These are phyloP conservation scores for Strigamia maritima DNA, from an alignment of 2,888 invertebrate genomes.

Conservation along the genomic window DNA sequence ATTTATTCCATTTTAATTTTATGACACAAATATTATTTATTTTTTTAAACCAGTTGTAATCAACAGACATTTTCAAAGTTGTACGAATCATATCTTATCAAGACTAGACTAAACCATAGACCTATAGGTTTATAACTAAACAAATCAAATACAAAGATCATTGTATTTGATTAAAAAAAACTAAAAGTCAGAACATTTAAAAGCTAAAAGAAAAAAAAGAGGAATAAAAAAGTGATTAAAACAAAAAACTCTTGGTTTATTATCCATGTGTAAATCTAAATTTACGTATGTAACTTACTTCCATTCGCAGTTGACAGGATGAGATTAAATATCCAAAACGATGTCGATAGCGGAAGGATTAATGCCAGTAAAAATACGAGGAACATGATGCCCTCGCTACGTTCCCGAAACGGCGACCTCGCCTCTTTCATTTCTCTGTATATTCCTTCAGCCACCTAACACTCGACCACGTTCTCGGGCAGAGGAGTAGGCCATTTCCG, in stretches of 20 bases:
- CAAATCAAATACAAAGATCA: too few relatives aligned
- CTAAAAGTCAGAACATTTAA: too few relatives aligned
- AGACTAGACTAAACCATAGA: too few relatives aligned
- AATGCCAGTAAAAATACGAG: conserved; percentile 65
- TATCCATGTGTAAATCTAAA: not conserved
- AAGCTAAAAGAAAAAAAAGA: not conserved
- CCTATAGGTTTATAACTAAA: too few relatives aligned
- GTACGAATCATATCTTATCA: too few relatives aligned
- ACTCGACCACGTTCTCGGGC: conserved; percentile 20
- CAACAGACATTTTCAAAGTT: too few relatives aligned
- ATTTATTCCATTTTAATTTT: not conserved
- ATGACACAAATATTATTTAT: not conserved
- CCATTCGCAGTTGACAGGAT: conserved; percentile 56
- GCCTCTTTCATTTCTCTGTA: conserved; percentile 7
- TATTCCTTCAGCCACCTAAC: not conserved
- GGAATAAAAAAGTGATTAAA: not conserved
- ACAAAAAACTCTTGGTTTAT: not conserved
- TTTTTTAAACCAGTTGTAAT: too few relatives aligned
- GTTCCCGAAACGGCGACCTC: conserved; percentile 25
- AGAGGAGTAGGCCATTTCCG: conserved; percentile 16
- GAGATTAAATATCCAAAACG: conserved; percentile 70
- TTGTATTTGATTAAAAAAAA: too few relatives aligned
- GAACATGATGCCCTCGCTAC: conserved; percentile 42
- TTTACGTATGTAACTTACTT: not conserved
- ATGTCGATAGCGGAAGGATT: conserved; percentile 71